phyloP scores from a whole-genome alignment of 2,888 invertebrate species.

The Atherix ibis region DNA sequence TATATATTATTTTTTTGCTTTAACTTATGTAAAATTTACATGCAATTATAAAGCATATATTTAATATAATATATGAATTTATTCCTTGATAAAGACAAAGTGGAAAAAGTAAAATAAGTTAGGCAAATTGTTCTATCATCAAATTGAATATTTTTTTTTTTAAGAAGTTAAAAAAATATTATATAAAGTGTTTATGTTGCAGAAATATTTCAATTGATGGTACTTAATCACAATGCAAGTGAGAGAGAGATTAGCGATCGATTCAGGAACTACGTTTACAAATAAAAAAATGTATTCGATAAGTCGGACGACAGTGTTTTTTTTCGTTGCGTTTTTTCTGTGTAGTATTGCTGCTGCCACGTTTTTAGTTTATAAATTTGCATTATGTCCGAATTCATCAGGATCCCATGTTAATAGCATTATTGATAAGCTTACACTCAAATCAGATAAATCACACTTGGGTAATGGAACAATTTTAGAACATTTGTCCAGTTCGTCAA shows the following conservation, averaged over 20 bases:
- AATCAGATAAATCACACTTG: neutral
- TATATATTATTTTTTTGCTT: too few species aligned
- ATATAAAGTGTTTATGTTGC: too few species aligned
- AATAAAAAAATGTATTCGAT: slow-evolving; percentile 40
- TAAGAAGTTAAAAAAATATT: too few species aligned
- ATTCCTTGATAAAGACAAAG: too few species aligned
- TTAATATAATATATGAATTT: too few species aligned
- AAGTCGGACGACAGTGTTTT: slow-evolving; percentile 44
- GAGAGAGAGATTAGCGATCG: slow-evolving; percentile 4
- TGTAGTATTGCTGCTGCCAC: slow-evolving; percentile 52
- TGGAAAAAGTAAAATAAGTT: too few species aligned
- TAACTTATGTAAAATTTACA: too few species aligned
- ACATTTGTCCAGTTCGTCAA: too few species aligned
- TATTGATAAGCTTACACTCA: slow-evolving; percentile 8
- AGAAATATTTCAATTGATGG: slow-evolving; percentile 1
- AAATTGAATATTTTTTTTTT: too few species aligned
- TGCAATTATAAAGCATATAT: too few species aligned
- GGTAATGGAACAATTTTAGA: slow-evolving; percentile 5
- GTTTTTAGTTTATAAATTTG: slow-evolving; percentile 60
- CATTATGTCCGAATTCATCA: slow-evolving; percentile 41
- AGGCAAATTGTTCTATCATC: too few species aligned
- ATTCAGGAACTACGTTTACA: slow-evolving; percentile 17
- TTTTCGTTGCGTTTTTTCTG: slow-evolving; percentile 46
- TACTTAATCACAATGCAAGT: slow-evolving; percentile 7
- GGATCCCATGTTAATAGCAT: slow-evolving; percentile 5